These are phyloP conservation scores for Propithecus deckenii DNA, from an alignment of 2,797 vertebrate species.

Conservation along the genomic window DNA sequence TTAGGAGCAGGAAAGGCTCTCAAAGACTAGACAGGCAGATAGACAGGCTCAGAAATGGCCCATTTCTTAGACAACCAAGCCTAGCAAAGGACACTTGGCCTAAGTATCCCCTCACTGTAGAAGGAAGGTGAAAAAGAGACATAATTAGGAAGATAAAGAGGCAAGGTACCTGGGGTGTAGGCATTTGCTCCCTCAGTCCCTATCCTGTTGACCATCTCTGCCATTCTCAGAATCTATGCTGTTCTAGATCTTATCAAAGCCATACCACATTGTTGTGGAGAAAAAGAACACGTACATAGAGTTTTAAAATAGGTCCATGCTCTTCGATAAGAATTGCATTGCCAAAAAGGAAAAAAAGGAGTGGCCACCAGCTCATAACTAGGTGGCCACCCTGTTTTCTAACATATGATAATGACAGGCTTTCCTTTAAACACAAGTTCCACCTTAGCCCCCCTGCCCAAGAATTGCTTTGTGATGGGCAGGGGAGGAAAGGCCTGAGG, in stretches of 20 bases:
- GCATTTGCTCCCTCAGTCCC: neutral
- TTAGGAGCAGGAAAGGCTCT: neutral
- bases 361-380: neutral
- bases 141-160: neutral
- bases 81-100: neutral
- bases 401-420: neutral
- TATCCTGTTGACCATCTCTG: neutral
- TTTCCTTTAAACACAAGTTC: neutral
- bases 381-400: neutral
- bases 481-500: neutral
- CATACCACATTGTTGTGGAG: neutral
- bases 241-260: neutral
- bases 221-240: neutral
- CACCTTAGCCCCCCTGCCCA: neutral
- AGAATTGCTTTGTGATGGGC: neutral
- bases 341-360: neutral
- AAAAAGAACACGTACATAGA: neutral
- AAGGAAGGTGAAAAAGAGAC: neutral
- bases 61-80: neutral
- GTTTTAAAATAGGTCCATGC: neutral
- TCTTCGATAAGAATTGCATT: neutral
- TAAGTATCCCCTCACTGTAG: neutral
- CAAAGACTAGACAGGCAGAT: neutral
- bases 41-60: neutral
- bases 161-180: neutral